Conservation (phyloP, 2,797 vertebrate species). For the Phalloptychus januarius region DNA sequence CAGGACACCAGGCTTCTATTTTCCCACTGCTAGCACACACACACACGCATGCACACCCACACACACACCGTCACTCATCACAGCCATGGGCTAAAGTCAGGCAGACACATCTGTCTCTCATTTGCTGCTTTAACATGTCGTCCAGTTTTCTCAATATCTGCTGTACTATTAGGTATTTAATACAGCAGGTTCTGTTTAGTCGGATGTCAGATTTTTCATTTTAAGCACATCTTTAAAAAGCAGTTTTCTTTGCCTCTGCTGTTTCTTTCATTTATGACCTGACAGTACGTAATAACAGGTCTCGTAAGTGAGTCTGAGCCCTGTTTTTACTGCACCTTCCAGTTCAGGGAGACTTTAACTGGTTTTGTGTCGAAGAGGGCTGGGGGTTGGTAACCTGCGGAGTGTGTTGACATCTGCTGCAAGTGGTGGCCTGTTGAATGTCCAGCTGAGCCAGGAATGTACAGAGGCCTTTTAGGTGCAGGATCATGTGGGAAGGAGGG, state of each 20-base stretch:
- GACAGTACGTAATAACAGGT: constrained; percentile 17
- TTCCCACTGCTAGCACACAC: constrained; percentile 31
- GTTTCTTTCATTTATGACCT: constrained; percentile 7
- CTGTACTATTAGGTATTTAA: neutral
- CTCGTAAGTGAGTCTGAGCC: constrained; percentile 36
- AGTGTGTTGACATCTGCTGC: constrained; percentile 66
- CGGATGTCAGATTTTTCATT: neutral
- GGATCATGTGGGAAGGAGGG: constrained; percentile 24
- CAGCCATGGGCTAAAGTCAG: constrained; percentile 53
- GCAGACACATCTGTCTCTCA: constrained; percentile 48
- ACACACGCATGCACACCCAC: neutral
- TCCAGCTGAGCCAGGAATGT: constrained; percentile 78
- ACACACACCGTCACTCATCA: neutral
- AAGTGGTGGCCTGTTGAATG: constrained; percentile 73
- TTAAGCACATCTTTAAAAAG: neutral
- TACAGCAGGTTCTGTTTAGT: neutral
- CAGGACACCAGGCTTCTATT: constrained; percentile 37
- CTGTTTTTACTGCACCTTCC: constrained; percentile 57
- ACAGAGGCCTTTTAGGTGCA: constrained; percentile 53
- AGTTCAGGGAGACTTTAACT: constrained; percentile 53
- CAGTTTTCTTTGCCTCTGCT: neutral
- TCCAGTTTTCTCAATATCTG: constrained; percentile 11
- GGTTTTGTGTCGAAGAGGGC: constrained; percentile 41
- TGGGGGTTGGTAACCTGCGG: constrained; percentile 47
- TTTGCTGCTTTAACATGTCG: constrained; percentile 13